These are phyloP conservation scores for Morphnarchus princeps DNA, from an alignment of 2,113 vertebrate species.

Conservation along the genomic window DNA sequence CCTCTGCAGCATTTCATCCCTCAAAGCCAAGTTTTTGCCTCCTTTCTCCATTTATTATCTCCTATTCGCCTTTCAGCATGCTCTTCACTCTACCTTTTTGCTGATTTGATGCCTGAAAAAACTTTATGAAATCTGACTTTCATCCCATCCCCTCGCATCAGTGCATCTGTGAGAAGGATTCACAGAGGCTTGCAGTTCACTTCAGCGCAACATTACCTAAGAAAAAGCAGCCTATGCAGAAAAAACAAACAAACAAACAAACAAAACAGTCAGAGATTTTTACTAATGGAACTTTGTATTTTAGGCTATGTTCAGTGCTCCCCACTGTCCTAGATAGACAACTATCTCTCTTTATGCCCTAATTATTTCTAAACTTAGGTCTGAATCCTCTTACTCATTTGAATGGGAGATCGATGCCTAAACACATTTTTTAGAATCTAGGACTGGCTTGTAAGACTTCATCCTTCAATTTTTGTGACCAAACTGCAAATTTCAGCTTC, in stretches of 20 bases:
- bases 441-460: neutral
- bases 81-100: neutral
- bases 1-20: neutral
- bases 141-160: neutral
- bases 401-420: neutral
- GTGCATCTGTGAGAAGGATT: neutral
- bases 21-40: neutral
- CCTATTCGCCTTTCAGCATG: neutral
- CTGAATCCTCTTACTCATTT: constrained; percentile 13
- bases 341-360: neutral
- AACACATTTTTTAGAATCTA: constrained; percentile 20
- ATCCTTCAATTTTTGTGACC: neutral
- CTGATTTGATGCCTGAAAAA: neutral
- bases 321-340: constrained; percentile 21
- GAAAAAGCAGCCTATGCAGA: neutral
- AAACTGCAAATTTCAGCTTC: neutral
- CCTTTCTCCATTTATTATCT: neutral
- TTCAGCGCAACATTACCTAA: neutral
- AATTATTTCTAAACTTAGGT: constrained; percentile 53
- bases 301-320: neutral
- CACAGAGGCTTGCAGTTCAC: neutral
- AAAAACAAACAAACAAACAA: neutral
- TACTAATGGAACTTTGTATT: neutral
- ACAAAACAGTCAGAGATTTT: neutral
- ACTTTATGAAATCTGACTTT: neutral